Conservation (phyloP, 2,113 vertebrate species). For the Apeltes quadracus region DNA sequence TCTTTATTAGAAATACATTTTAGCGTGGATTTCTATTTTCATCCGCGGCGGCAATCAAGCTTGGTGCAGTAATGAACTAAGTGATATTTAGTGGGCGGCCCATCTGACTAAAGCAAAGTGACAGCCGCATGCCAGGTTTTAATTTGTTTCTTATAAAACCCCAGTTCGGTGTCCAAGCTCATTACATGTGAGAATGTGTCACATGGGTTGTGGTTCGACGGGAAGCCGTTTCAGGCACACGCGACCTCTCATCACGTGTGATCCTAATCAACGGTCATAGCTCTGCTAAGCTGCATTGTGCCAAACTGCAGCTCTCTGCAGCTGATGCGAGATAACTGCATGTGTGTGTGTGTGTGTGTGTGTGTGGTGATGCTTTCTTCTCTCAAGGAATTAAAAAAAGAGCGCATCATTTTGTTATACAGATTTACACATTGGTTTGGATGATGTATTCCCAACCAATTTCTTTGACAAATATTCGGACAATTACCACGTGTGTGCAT, state of each 20-base stretch:
- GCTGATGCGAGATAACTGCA: background rate
- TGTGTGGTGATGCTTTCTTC: background rate
- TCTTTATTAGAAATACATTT: constrained; percentile 31
- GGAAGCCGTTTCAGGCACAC: constrained; percentile 42
- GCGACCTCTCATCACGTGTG: constrained; percentile 31
- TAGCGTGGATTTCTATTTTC: constrained; percentile 32
- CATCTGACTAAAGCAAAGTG: constrained; percentile 72
- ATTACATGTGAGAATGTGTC: constrained; percentile 70
- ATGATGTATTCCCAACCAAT: background rate
- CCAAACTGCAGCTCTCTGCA: background rate
- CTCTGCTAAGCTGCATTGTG: constrained; percentile 9
- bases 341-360: too few relatives aligned
- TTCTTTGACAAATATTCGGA: background rate
- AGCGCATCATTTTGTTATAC: background rate
- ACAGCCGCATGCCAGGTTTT: constrained; percentile 76
- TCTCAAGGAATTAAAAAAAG: background rate
- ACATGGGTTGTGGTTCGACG: constrained; percentile 51
- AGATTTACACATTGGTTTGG: background rate
- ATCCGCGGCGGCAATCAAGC: constrained; percentile 48
- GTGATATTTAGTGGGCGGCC: constrained; percentile 77
- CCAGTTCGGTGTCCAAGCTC: constrained; percentile 66
- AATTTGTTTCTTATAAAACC: constrained; percentile 77
- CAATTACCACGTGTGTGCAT: background rate
- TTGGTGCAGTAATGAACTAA: constrained; percentile 65
- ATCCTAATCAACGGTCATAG: constrained; percentile 26